Evolutionary conservation across 2,797 vertebrate genomes (phyloP), one percentile per base, ranked within the genome.

Genomic region (Poliocrania exsul): DNA sequence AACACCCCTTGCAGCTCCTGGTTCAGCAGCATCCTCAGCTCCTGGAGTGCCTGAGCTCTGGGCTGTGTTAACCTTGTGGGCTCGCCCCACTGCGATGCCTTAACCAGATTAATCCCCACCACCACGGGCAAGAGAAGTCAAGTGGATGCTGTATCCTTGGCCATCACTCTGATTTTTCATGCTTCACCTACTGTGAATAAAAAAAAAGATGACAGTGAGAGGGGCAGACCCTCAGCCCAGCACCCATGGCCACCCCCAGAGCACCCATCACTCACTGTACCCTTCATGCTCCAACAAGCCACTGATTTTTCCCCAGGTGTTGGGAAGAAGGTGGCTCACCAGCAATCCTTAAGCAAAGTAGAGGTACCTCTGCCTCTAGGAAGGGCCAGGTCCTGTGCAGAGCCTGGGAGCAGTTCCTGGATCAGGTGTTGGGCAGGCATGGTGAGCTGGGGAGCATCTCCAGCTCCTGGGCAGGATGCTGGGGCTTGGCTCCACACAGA

Each of bases 41-140:
- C 35, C 44, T 6, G 31, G 10, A 69, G 56, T 1, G 0, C 4
- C 6, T 0, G 1, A n/a, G 40, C 62, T 70, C n/a, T 0, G 0
- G 40, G 66, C 74, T 26, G n/a, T 1, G 2, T 37, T 37, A 37
- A 70, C 84, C 47, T 25, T 4, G 20, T 31, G 51, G 28, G 46
- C 56, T 91, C 1, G 0, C 38, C 29, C 37, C 0, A 0, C 88
- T 65, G 62, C 72, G 16, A 3, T 5, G 38, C 84, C 81, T 69
- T n/a, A 6, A 62, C 35, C 37, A 56, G 56, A 86, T 90, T 57
- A 71, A 91, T 66, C 0, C 1, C 49, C 66, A 57, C 64, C 1
- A 7, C 83, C 13, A 0, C 0, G 6, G 51, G 56, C 26, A 75
- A 62, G 25, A 54, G 57, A 58, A 94, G 57, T 19, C 58, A 88